Evolutionary conservation across 2,113 vertebrate species (phyloP).

Genomic region (Hirundichthys speculiger): DNA sequence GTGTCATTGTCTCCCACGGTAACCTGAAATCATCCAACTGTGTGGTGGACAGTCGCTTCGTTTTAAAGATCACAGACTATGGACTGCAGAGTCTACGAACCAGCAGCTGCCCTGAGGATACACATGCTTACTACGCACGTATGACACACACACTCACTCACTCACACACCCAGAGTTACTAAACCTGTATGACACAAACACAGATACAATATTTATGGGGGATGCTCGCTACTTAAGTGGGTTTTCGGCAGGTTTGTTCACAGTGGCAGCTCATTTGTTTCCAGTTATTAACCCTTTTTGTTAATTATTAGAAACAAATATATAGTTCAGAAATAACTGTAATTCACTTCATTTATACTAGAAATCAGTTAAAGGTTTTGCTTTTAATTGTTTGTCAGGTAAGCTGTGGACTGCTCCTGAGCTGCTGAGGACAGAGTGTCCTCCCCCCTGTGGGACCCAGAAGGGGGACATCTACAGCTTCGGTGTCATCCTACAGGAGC

Average conservation of each 20-base stretch:
- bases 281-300: background rate
- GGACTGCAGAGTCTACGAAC: conserved; percentile 86
- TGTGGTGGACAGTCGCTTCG: conserved; percentile 93
- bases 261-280: background rate
- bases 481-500: conserved; percentile 91
- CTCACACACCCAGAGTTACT: background rate
- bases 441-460: conserved; percentile 81
- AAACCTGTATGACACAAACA: background rate
- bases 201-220: background rate
- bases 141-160: conserved; percentile 46
- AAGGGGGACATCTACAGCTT: conserved; percentile 93
- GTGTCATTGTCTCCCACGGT: conserved; percentile 88
- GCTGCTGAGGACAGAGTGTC: conserved; percentile 79
- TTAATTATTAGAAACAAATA: too few species aligned
- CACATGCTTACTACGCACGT: conserved; percentile 87
- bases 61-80: conserved; percentile 94
- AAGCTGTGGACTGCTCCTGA: conserved; percentile 91
- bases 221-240: too few species aligned
- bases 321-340: too few species aligned
- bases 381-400: conserved; percentile 71
- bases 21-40: conserved; percentile 96
- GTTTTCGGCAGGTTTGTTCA: background rate
- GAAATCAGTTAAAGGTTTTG: background rate
- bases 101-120: conserved; percentile 72
- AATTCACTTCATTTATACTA: background rate